Evolutionary conservation across 2,797 vertebrate genomes (phyloP), one percentile per base, ranked within the genome.

Genomic region (Chaenodraco wilsoni): DNA sequence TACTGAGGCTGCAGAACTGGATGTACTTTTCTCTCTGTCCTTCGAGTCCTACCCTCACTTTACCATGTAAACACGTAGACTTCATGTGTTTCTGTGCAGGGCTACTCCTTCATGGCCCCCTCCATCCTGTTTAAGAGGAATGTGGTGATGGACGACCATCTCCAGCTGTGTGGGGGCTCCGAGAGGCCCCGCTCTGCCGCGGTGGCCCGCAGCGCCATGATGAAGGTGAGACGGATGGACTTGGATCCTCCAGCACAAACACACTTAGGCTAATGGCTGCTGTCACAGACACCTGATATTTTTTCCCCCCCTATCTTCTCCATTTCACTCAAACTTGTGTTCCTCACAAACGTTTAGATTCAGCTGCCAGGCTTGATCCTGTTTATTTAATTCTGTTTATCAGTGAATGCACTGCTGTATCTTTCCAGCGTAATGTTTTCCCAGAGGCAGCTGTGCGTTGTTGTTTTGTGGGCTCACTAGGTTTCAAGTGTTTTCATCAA

Each of bases 121-220:
- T 99, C 98, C 78, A 99, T 99, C 84, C 95, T 99, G 65, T 99
- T 99, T 89, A 99, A 98, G 93, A 97, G 96, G 83, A 99, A 99
- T 51, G 97, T 95, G 56, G 98, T 98, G 82, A 96, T 97, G 88
- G 94, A 96, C 51, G 97, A 98, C 80, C 95, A 95, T 14, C 90
- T 96, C 72, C 96, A 97, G 92, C 95, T 98, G 91, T 96, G 96
- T 60, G 81, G 95, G 58, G 95, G 91, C 56, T 92, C 93, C 3
- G 97, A 99, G 64, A 96, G 97, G 58, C 98, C 98, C 6, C 96
- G 97, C 59, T 91, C 93, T 21, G 95, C 96, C 19, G 96, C 94
- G 21, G 97, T 99, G 65, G 98, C 97, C 66, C 96, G 97, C 87
- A 98, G 98, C 79, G 96, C 96, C 77, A 99, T 99, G 98, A 96